phyloP scores from a whole-genome alignment of 2,888 invertebrate species.

The Eustalomyia histrio region DNA sequence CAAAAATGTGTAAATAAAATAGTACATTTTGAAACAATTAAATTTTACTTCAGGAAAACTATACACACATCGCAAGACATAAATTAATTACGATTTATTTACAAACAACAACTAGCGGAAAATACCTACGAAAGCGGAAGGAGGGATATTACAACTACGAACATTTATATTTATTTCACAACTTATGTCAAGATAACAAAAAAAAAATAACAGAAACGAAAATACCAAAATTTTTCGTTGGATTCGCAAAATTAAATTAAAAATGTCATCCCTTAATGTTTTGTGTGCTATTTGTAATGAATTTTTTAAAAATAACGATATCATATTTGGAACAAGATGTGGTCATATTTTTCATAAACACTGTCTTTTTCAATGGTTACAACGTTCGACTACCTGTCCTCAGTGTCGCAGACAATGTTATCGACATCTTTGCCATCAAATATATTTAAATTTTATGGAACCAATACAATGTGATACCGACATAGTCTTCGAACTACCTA shows the following conservation, averaged over 20 bases:
- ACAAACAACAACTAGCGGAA: no score
- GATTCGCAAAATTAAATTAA: no score
- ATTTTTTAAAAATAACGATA: slow-evolving; percentile 70
- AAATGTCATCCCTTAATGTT: slow-evolving; percentile 68
- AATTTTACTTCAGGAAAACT: no score
- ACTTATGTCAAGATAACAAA: no score
- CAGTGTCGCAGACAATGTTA: slow-evolving; percentile 71
- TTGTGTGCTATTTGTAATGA: slow-evolving; percentile 74
- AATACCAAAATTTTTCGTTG: no score
- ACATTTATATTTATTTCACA: no score
- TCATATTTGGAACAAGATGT: slow-evolving; percentile 70
- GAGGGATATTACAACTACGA: background rate
- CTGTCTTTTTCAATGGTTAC: slow-evolving; percentile 71
- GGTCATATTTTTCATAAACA: slow-evolving; percentile 73
- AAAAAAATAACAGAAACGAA: background rate
- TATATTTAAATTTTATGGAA: slow-evolving; percentile 72
- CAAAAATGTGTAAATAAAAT: no score
- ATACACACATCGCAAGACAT: no score
- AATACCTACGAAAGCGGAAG: background rate
- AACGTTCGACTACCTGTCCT: slow-evolving; percentile 69
- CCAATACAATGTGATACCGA: slow-evolving; percentile 67
- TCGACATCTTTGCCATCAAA: slow-evolving; percentile 68
- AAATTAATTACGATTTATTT: no score
- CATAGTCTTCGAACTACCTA: slow-evolving; percentile 38
- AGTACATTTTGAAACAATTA: no score